Base-by-base conservation (phyloP, 2,113 vertebrate genomes). In the Engraulis encrasicolus region DNA sequence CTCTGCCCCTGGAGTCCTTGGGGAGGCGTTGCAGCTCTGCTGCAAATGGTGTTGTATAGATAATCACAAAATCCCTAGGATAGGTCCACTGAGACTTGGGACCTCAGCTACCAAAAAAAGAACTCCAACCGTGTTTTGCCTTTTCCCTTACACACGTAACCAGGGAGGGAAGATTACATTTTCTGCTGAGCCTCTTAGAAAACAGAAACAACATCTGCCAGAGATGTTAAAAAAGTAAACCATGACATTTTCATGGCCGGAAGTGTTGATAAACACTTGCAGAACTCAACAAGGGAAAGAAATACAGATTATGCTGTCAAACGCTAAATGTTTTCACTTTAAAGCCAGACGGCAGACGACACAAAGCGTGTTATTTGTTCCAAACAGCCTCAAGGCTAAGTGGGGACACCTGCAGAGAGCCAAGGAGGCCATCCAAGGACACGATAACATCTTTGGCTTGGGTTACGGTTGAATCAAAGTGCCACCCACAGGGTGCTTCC, bases 221-320 rank as follows among this genome's bases (percentile, higher is more conserved):
- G 58, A 27, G 58, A 66, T n/a, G n/a, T n/a, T 14, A 11, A 6
- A 66, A 66, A 66, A 4, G 23, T 66, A 66, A 66, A 27, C 58
- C n/a, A 27, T 7, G 7, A n/a, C 58, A 31, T 27, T 66, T 31
- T 66, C 11, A 66, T 66, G 58, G 2, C 7, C 58, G 6, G 58
- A 66, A 14, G 58, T 66, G 58, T 66, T 31, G 58, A 66, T 66
- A 66, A 31, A 66, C 58, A n/a, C n/a, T n/a, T n/a, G n/a, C n/a
- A n/a, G n/a, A n/a, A n/a, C n/a, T n/a, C n/a, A n/a, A n/a, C n/a
- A n/a, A n/a, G n/a, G n/a, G n/a, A n/a, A n/a, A 23, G 14, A 3
- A 58, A 61, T 27, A 27, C 23, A 27, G 4, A 66, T 31, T 14
- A 11, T 27, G 14, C 11, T 66, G 23, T 66, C 23, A 66, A 66